A percentile compares a stretch with the other conserved stretches of the same genome.
Evolutionary conservation across 2,797 vertebrate genomes (phyloP).

Genomic region (Pantherophis alleghaniensis): DNA sequence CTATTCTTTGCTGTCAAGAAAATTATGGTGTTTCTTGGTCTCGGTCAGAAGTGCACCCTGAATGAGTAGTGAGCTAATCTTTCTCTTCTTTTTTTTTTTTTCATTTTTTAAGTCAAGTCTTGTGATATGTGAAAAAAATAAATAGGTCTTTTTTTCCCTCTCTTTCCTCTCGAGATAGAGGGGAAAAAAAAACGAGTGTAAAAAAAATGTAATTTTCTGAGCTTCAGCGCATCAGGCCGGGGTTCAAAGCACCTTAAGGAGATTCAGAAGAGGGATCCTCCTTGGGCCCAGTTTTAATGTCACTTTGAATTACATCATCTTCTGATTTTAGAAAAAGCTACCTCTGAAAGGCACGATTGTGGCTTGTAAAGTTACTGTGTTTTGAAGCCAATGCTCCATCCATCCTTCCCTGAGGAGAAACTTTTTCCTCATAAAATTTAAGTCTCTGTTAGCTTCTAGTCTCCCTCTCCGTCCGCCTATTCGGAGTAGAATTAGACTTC

Average conservation of each 20-base stretch:
- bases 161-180: not conserved
- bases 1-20: constrained; percentile 69
- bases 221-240: not conserved
- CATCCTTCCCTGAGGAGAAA: not conserved
- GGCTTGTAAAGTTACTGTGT: not conserved
- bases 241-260: not conserved
- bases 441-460: not conserved
- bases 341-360: not conserved
- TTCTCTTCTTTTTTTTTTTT: not conserved
- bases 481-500: not conserved
- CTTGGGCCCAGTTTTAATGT: not conserved
- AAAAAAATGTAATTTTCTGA: not conserved
- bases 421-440: not conserved
- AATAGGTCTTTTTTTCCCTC: no score
- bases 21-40: constrained; percentile 63
- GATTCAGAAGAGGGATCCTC: not conserved
- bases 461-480: not conserved
- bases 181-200: no score
- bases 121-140: not conserved
- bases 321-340: not conserved
- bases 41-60: constrained; percentile 43
- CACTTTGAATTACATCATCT: not conserved
- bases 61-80: constrained; percentile 51
- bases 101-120: not conserved
- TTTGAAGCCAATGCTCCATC: not conserved